Base-by-base conservation (phyloP, 2,113 vertebrate genomes). In the Periophthalmus modestus region DNA sequence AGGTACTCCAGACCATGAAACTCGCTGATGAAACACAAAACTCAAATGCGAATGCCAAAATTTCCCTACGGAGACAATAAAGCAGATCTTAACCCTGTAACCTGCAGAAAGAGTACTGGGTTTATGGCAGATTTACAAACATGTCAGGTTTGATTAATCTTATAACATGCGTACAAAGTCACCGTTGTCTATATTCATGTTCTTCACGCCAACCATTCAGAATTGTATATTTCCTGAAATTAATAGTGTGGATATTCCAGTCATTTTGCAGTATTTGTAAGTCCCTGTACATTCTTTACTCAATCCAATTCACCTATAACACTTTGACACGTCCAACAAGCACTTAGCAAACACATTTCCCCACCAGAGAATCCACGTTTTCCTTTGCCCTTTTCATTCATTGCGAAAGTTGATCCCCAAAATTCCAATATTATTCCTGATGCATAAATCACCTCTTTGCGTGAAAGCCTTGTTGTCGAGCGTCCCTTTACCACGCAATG, bases 291-390 rank as follows among this genome's bases (percentile, higher is more conserved):
- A 59, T 59, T 23, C 19, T 59, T 24, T 10, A 62, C 59, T 18
- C 28, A 23, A 13, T 7, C 59, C 59, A 62, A 14, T 18, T 34
- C 28, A 62, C 59, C 16, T 34, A 18, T 62, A 34, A 34, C 14
- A 28, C 33, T 34, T 72, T 75, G 84, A 90, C 83, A 84, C 84
- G 14, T 34, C 59, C 59, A 62, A 72, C 80, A 81, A 81, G 78
- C 73, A 68, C 34, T 85, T 69, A 81, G 71, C 85, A 80, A 62
- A 66, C 79, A 70, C 68, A 16, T 2, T 63, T 46, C 58, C 69
- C 57, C 50, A 43, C 7, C 75, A 43, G 69, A 65, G 80, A 72
- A 77, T 24, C 57, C 66, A 58, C 58, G 48, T 82, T 85, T 75
- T 58, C 68, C 34, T 72, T 82, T 13, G 16, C 46, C 14, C 57